A percentile compares a stretch with the other conserved stretches of the same genome.
Evolutionary conservation across 2,797 vertebrate species (phyloP).

Genomic region (Antrozous pallidus): DNA sequence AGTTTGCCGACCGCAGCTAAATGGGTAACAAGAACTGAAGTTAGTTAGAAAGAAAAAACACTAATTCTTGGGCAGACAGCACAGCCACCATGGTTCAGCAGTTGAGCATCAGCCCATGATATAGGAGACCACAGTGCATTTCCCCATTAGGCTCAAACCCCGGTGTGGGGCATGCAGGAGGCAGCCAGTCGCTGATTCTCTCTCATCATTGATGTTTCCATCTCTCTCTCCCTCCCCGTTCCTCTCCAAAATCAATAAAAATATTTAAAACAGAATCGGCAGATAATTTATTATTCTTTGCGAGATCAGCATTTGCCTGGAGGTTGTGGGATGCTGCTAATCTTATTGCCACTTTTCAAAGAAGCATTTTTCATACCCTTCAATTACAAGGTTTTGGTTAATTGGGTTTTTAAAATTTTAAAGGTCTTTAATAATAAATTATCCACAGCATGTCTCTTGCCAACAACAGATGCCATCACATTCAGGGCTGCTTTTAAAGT

Average conservation of each 20-base stretch:
- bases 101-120: no score
- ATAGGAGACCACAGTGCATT: no score
- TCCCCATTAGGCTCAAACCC: no score
- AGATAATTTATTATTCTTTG: slow-evolving; percentile 63
- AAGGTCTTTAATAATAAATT: slow-evolving; percentile 75
- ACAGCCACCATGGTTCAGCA: no score
- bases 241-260: no score
- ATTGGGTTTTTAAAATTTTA: slow-evolving; percentile 68
- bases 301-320: slow-evolving; percentile 57
- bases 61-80: not conserved
- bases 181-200: no score
- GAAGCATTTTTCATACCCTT: slow-evolving; percentile 44
- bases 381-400: slow-evolving; percentile 63
- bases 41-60: not conserved
- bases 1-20: no score
- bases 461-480: slow-evolving; percentile 60
- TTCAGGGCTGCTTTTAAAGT: slow-evolving; percentile 66
- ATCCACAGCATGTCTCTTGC: slow-evolving; percentile 67
- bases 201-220: no score
- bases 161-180: no score
- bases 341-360: slow-evolving; percentile 48
- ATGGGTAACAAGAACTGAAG: not conserved
- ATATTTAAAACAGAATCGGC: slow-evolving; percentile 19
- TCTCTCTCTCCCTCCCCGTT: no score
- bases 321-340: slow-evolving; percentile 62